A percentile compares a stretch with the other conserved stretches of the same genome.
Evolutionary conservation across 2,113 vertebrate genomes (phyloP).

Genomic region (Chaetodon auriga): DNA sequence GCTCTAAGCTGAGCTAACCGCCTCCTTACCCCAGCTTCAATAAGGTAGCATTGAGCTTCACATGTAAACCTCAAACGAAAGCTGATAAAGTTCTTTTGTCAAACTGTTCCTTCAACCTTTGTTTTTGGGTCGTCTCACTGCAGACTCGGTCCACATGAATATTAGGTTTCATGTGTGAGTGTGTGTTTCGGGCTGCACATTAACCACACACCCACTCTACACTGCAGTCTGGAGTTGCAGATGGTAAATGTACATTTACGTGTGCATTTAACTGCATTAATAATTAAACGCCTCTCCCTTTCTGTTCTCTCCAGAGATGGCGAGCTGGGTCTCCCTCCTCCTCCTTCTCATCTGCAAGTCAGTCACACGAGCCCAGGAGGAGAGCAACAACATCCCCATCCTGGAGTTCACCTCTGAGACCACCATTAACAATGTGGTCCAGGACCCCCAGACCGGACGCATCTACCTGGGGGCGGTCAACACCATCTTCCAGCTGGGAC

Average conservation of each 20-base stretch:
- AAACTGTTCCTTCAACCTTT: not conserved
- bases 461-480: constrained; percentile 94
- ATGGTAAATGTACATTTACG: constrained; percentile 24
- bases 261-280: constrained; percentile 42
- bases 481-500: constrained; percentile 87
- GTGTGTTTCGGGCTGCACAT: constrained; percentile 17
- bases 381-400: constrained; percentile 21
- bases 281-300: constrained; percentile 30
- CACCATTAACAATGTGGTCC: constrained; percentile 90
- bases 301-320: constrained; percentile 81
- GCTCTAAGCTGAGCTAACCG: not conserved
- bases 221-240: not conserved
- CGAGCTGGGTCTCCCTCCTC: constrained; percentile 78
- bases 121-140: not conserved
- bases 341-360: constrained; percentile 65
- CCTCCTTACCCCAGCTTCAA: too few relatives aligned
- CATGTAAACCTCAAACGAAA: not conserved
- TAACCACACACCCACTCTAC: not conserved
- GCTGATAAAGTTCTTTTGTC: not conserved
- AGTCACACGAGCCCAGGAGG: constrained; percentile 48
- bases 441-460: constrained; percentile 87
- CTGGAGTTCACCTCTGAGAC: constrained; percentile 78
- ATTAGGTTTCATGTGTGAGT: constrained; percentile 15
- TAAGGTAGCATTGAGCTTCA: not conserved
- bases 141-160: not conserved